A percentile compares a stretch with the other conserved stretches of the same genome.
Evolutionary conservation across 1,140 invertebrate genomes (phyloP).

Genomic region (Aradophagus sp.): DNA sequence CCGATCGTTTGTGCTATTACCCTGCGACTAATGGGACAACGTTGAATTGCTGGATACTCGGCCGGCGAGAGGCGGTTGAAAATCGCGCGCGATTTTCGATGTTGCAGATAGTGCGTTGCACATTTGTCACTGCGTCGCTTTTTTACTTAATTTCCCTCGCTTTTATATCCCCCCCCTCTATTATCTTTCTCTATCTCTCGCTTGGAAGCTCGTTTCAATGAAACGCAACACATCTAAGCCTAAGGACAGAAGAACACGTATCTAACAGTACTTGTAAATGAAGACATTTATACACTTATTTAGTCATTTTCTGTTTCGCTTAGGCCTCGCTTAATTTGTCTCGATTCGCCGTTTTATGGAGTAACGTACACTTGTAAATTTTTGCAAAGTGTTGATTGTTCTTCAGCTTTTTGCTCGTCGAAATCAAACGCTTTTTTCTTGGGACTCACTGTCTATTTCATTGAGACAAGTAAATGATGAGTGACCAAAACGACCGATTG

Average conservation of each 20-base stretch:
- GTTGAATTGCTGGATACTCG: slow-evolving; percentile 21
- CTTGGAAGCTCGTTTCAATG: slow-evolving; percentile 13
- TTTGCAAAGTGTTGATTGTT: too few species aligned
- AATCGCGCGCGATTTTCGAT: not conserved
- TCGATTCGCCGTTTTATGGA: slow-evolving; percentile 3
- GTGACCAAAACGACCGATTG: too few species aligned
- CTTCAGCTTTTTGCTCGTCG: too few species aligned
- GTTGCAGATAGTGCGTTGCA: slow-evolving; percentile 14
- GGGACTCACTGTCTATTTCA: too few species aligned
- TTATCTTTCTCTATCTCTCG: too few species aligned
- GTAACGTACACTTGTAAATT: too few species aligned
- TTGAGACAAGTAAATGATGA: too few species aligned
- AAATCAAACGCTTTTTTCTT: too few species aligned
- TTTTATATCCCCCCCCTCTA: too few species aligned
- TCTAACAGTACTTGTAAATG: slow-evolving; percentile 31
- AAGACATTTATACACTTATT: slow-evolving; percentile 23
- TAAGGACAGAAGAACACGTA: slow-evolving; percentile 27
- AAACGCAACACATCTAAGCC: slow-evolving; percentile 16
- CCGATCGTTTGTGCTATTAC: too few species aligned
- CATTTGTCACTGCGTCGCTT: slow-evolving; percentile 7
- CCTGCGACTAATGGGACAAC: slow-evolving; percentile 29
- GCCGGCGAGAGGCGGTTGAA: slow-evolving; percentile 18
- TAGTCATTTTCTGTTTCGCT: not conserved
- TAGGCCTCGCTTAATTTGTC: slow-evolving; percentile 1
- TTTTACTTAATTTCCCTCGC: too few species aligned